Evolutionary conservation across 2,888 invertebrate genomes (phyloP).

Genomic region (Cylindroiulus punctatus): DNA sequence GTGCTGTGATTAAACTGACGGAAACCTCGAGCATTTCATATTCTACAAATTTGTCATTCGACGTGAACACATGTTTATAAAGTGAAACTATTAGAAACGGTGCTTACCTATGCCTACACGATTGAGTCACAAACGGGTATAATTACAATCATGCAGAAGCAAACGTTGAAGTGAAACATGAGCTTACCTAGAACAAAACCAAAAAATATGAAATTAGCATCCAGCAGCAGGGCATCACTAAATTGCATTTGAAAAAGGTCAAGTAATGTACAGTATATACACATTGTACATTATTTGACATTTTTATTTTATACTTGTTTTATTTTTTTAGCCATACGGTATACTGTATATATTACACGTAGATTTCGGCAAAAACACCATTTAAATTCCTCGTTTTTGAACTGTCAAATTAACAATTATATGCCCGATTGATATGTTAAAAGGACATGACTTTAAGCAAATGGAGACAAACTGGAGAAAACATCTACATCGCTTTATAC

Average conservation of each 20-base stretch:
- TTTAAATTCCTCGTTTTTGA: too few relatives aligned
- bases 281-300: neutral
- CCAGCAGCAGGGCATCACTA: neutral
- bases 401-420: too few relatives aligned
- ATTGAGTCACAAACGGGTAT: neutral
- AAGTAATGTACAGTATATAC: too few relatives aligned
- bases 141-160: neutral
- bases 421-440: too few relatives aligned
- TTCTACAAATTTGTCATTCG: neutral
- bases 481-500: too few relatives aligned
- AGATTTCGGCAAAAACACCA: too few relatives aligned
- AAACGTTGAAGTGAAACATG: neutral
- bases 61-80: neutral
- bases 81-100: neutral
- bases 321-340: too few relatives aligned
- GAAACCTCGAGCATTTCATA: neutral
- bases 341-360: too few relatives aligned
- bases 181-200: conserved; percentile 3
- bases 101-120: conserved; percentile 17
- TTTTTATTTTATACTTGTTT: too few relatives aligned
- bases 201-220: neutral
- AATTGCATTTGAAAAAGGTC: too few relatives aligned
- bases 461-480: too few relatives aligned
- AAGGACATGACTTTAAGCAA: too few relatives aligned
- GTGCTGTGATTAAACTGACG: neutral